Conservation (phyloP, 2,797 vertebrate species). For the Sebastes diploproa region DNA sequence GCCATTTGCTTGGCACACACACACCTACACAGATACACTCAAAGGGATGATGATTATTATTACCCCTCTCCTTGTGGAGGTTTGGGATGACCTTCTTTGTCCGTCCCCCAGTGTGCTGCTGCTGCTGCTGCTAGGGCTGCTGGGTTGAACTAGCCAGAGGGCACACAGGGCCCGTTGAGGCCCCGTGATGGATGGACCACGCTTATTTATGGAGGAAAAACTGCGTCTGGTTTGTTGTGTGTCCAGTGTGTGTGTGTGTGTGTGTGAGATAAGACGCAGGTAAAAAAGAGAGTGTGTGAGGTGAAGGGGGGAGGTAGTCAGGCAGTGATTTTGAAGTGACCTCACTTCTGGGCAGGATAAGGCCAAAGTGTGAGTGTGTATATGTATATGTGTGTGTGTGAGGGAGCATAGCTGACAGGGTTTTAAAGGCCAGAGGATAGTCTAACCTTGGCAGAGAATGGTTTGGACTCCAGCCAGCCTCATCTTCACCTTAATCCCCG, state of each 20-base stretch:
- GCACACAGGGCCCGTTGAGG: slow-evolving; percentile 60
- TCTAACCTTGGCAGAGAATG: slow-evolving; percentile 72
- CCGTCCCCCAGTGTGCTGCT: slow-evolving; percentile 44
- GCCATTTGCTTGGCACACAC: slow-evolving; percentile 35
- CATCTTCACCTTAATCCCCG: slow-evolving; percentile 67
- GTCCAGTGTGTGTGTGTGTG: slow-evolving; percentile 4
- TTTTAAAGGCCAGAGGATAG: slow-evolving; percentile 69
- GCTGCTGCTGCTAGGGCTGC: slow-evolving; percentile 31
- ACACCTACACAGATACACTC: slow-evolving; percentile 19
- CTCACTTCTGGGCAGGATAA: slow-evolving; percentile 50
- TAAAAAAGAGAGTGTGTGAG: slow-evolving; percentile 17
- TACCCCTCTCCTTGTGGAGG: slow-evolving; percentile 67
- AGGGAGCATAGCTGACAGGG: slow-evolving; percentile 39
- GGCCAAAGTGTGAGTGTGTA: slow-evolving; percentile 9
- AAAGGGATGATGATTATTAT: slow-evolving; percentile 69
- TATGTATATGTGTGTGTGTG: background rate
- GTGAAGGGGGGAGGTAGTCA: background rate
- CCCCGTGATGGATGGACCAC: slow-evolving; percentile 70
- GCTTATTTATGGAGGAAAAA: slow-evolving; percentile 58
- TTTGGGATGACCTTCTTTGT: slow-evolving; percentile 73
- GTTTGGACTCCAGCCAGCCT: slow-evolving; percentile 65
- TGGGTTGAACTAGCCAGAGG: slow-evolving; percentile 70
- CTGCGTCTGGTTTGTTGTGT: slow-evolving; percentile 16
- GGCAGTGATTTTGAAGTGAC: slow-evolving; percentile 48
- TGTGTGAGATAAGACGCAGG: slow-evolving; percentile 5